Base-by-base conservation (phyloP, 2,888 invertebrate genomes). In the Dasysyrphus tricinctus region DNA sequence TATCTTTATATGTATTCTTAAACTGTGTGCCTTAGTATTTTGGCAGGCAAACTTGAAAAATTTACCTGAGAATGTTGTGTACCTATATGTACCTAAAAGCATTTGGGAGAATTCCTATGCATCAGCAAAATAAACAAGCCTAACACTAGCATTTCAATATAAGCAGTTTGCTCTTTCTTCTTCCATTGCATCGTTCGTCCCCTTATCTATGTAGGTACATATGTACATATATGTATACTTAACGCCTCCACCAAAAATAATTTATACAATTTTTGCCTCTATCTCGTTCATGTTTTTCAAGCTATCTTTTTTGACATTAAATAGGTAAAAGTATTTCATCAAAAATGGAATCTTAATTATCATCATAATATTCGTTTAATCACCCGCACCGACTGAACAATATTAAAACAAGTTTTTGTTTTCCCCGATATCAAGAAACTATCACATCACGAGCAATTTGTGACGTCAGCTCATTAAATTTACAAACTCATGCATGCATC, bases 401-500 rank as follows among this genome's bases (percentile, higher is more conserved):
- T 34, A 24, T 19, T 37, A 61, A 61, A 24, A 39, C 5, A 8
- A 42, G 3, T 61, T 14, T 14, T 14, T 59, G 12, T 19, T 61
- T 61, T 61, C 0, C 24, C 34, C 14, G 34, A 67, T 67, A 67
- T 67, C 49, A 49, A 19, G 37, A 7, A 19, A 34, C 67, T 14
- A 44, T 44, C 32, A 49, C 14, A 34, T n/a, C 49, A 49, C 34
- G 16, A 49, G 32, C 19, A 34, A 37, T 37, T 16, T 49, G 16
- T 67, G 49, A 67, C 47, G 47, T 67, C 47, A 67, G 12, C 37
- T 67, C 47, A 37, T 67, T 37, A 67, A 49, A 44, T 67, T 42
- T n/a, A 44, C 39, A 44, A 63, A 63, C n/a, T 29, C 11, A 49
- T 32, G 32, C 19, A 65, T 19, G 47, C 34, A 65, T 65, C 34